These are phyloP conservation scores for Paracyprichromis sp. DNA, from an alignment of 2,113 vertebrate species.

Conservation along the genomic window DNA sequence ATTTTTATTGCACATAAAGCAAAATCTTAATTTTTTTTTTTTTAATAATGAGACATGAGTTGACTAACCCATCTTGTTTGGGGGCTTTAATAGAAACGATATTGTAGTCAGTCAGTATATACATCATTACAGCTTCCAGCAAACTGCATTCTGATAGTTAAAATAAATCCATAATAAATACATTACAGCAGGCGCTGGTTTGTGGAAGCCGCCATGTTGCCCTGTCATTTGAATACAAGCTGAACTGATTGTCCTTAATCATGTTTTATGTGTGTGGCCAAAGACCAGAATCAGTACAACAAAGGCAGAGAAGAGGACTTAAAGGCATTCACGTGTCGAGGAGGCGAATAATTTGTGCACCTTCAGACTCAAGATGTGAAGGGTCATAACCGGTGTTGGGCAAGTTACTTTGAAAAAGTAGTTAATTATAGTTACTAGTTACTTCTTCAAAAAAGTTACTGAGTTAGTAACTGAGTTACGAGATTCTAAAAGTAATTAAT, in stretches of 20 bases:
- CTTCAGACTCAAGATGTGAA: not conserved
- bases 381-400: not conserved
- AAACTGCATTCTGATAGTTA: not conserved
- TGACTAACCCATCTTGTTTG: not conserved
- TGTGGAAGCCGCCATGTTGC: not conserved
- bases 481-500: not conserved
- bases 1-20: not conserved
- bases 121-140: fast-evolving
- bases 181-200: not conserved
- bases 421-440: not conserved
- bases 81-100: not conserved
- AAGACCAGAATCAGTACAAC: fast-evolving
- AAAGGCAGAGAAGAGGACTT: not conserved
- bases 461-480: not conserved
- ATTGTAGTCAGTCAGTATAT: not conserved
- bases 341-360: not conserved
- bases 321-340: fast-evolving
- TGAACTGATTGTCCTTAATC: fast-evolving
- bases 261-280: not conserved
- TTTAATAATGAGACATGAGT: not conserved
- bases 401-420: not conserved
- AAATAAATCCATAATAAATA: not conserved
- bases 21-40: not conserved
- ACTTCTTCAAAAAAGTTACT: not conserved
- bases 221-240: not conserved